Evolutionary conservation across 2,888 invertebrate species (phyloP).

Genomic region (Tricholauxania praeusta): DNA sequence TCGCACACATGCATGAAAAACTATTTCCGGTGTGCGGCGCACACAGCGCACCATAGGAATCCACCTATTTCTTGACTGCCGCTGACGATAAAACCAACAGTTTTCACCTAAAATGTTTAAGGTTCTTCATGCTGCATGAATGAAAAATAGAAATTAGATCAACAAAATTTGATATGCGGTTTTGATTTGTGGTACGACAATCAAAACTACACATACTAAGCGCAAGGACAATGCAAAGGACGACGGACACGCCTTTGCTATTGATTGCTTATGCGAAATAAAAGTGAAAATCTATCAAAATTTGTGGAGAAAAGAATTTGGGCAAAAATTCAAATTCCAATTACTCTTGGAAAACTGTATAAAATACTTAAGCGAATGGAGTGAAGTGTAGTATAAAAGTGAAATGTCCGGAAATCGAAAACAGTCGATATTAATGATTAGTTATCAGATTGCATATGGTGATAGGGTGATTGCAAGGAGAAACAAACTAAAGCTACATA

Average conservation of each 20-base stretch:
- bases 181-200: slow-evolving; percentile 25
- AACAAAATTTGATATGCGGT: slow-evolving; percentile 33
- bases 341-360: neutral
- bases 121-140: neutral
- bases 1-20: slow-evolving; percentile 22
- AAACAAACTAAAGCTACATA: too few relatives aligned
- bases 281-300: slow-evolving; percentile 4
- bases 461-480: neutral
- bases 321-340: slow-evolving; percentile 44
- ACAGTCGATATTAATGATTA: slow-evolving; percentile 37
- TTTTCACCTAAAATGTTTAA: neutral
- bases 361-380: neutral
- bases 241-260: slow-evolving; percentile 25
- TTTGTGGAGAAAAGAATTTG: slow-evolving; percentile 33
- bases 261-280: slow-evolving; percentile 34
- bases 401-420: slow-evolving; percentile 43
- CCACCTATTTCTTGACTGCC: slow-evolving; percentile 1
- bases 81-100: neutral
- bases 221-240: neutral
- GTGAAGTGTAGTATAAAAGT: slow-evolving; percentile 16
- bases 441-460: slow-evolving; percentile 36
- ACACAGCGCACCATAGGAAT: slow-evolving; percentile 22
- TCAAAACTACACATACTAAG: slow-evolving; percentile 2
- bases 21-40: slow-evolving; percentile 28
- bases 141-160: slow-evolving; percentile 23